Percentiles rank a stretch among this genome's conserved stretches.
Conservation (phyloP, 1,140 invertebrate genomes). For the Proctacanthus coquilletti region DNA sequence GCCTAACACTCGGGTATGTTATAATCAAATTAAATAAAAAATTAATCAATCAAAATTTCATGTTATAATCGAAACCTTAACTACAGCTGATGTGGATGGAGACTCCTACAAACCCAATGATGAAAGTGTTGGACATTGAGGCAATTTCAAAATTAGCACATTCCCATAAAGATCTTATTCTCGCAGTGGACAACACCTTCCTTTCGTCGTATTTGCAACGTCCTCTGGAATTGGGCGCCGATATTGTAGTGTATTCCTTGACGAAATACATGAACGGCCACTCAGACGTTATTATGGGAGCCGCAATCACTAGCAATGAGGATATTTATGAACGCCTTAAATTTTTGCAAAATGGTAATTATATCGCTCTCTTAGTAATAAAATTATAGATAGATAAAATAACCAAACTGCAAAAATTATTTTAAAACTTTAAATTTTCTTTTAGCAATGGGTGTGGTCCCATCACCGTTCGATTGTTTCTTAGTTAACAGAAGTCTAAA, state of each 20-base stretch:
- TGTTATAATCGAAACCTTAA: too few species aligned
- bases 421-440: constrained; percentile 8
- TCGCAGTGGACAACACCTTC: constrained; percentile 96
- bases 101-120: constrained; percentile 91
- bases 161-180: constrained; percentile 49
- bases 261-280: constrained; percentile 99
- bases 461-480: constrained; percentile 93
- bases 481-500: constrained; percentile 89
- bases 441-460: constrained; percentile 75
- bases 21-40: background rate
- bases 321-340: constrained; percentile 54
- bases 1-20: constrained; percentile 68
- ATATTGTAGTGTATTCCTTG: constrained; percentile 82
- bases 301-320: constrained; percentile 57
- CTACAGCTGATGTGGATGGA: constrained; percentile 97
- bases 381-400: background rate
- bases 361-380: too few species aligned
- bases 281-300: constrained; percentile 95
- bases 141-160: constrained; percentile 49
- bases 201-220: constrained; percentile 89
- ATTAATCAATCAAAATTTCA: constrained; percentile 33
- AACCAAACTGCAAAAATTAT: background rate
- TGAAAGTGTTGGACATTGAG: constrained; percentile 84
- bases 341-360: constrained; percentile 79
- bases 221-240: constrained; percentile 80